Evolutionary conservation across 2,888 invertebrate genomes (phyloP), one percentile per base, ranked within the genome.

Genomic region (Scaptomyza polygonia): DNA sequence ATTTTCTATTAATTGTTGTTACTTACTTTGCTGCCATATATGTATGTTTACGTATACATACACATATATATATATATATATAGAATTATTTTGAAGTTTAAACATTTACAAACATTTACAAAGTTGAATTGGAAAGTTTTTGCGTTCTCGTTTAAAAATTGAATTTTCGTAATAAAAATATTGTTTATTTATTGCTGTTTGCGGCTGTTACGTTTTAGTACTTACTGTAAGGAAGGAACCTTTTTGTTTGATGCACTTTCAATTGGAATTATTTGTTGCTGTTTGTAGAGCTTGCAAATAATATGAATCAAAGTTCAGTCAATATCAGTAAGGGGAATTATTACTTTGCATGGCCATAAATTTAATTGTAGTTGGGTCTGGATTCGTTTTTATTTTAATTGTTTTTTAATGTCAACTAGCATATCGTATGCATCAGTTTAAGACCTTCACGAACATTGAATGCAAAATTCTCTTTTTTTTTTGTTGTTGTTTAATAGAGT

Each of bases 141-240:
- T 66, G 58, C 49, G 57, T 56, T 68, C 64, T 54, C 42, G 48
- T 30, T 30, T 52, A 58, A 45, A 58, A 29, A 56, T 27, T 52
- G 40, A 32, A 30, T 45, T 54, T 12, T 58, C 42, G 14, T 70
- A 53, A 25, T 34, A 52, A 52, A 49, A 30, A 71, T 52, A 56
- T 56, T 34, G 29, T 44, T 9, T 4, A 4, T 12, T 51, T 49
- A 25, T 29, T 57, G 5, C 18, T 54, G n/a, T 57, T 47, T 52
- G 62, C 47, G 74, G 48, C 48, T 45, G 40, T 45, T 21, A 40
- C 61, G 25, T 62, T 59, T 55, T 67, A 67, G 61, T 69, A 65
- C 80, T 86, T 85, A 83, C 67, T 72, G 59, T 83, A 83, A 85
- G 88, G 86, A 86, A 86, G 86, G 86, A 86, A 88, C 86, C 52